A percentile compares a stretch with the other conserved stretches of the same genome.
Conservation (phyloP, 2,888 invertebrate species). For the Parelbella ahira region DNA sequence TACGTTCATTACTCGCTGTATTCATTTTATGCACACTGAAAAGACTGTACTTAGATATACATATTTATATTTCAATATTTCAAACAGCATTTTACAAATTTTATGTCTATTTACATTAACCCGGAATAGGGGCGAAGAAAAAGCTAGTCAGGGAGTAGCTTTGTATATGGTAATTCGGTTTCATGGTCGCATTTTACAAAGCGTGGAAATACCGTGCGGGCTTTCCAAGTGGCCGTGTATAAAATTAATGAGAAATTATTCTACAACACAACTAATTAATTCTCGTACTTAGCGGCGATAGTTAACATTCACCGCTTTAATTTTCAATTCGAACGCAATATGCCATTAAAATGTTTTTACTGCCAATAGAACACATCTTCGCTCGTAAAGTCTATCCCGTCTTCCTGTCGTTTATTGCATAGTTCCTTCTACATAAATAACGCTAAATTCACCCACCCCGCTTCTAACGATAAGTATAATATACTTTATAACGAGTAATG, state of each 20-base stretch:
- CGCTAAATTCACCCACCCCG: slow-evolving; percentile 23
- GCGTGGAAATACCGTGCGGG: slow-evolving; percentile 51
- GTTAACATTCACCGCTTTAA: slow-evolving; percentile 52
- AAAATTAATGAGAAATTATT: slow-evolving; percentile 67
- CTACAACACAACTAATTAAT: slow-evolving; percentile 58
- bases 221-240: slow-evolving; percentile 45
- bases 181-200: slow-evolving; percentile 44
- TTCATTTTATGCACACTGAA: too few relatives aligned
- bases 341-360: slow-evolving; percentile 62
- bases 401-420: slow-evolving; percentile 61
- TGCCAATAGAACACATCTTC: slow-evolving; percentile 59
- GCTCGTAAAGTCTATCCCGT: slow-evolving; percentile 57
- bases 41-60: too few relatives aligned
- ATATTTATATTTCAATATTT: too few relatives aligned
- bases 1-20: too few relatives aligned
- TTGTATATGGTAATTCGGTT: slow-evolving; percentile 52
- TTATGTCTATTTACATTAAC: too few relatives aligned
- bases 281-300: slow-evolving; percentile 41
- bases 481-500: too few relatives aligned
- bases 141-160: too few relatives aligned
- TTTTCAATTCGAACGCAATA: slow-evolving; percentile 60
- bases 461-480: neutral
- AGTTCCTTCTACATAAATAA: slow-evolving; percentile 48
- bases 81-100: too few relatives aligned
- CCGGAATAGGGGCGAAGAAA: too few relatives aligned